Evolutionary conservation across 2,797 vertebrate species (phyloP), one percentile per base, ranked within the genome.

Genomic region (Fundulus diaphanus): DNA sequence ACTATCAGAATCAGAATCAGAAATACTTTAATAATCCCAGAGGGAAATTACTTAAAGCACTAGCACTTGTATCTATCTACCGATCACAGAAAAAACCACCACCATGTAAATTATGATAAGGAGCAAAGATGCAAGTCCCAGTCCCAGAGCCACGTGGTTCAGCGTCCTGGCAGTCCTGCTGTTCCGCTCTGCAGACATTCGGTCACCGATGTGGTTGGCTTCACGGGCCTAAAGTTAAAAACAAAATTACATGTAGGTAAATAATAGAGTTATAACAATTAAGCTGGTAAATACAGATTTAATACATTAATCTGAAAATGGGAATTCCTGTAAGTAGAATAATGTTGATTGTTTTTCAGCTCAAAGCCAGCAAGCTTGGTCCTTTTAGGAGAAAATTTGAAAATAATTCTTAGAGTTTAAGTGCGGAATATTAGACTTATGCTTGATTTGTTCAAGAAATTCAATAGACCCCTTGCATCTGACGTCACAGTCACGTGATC

Each of bases 81-180:
- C n/a, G 0, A 9, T 0, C 0, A n/a, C 0, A 6, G 1, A 0
- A 0, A 1, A 0, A 3, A 78, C 0, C 0, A 92, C 70, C 1
- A 22, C 49, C 0, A 20, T 0, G 5, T 66, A 88, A 71, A 90
- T 4, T 2, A 92, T 79, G 0, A 0, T 0, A 24, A 90, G 29
- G 72, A 90, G 0, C 0, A 77, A 0, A 27, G 0, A 0, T 0
- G 35, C 37, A 9, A 94, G 27, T 18, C 93, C 93, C 0, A 93
- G 1, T 67, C 91, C 93, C 69, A 94, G 70, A 20, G 7, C 84
- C 46, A 89, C 74, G 0, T 93, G 89, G 87, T 94, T 94, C 74
- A 94, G 87, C 0, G 15, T 90, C 54, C 71, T 78, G 78, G 93
- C 83, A 1, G n/a, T 87, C 44, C 51, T 80, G 88, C 92, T 93